phyloP scores from a whole-genome alignment of 2,113 vertebrate genomes.

The Piprites chloris region DNA sequence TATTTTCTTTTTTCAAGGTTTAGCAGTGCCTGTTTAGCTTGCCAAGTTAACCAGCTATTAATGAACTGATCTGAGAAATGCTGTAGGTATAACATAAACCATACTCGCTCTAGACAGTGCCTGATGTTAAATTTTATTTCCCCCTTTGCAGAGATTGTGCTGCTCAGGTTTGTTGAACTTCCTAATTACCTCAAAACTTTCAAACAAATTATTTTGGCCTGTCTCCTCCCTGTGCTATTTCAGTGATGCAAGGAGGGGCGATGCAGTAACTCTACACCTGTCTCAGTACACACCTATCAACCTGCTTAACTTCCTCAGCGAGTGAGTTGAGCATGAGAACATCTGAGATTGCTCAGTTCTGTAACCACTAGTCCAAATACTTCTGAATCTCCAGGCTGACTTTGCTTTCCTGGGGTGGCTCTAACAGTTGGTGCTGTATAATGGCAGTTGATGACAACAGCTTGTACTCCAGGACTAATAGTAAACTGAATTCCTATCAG shows the following conservation, averaged over 20 bases:
- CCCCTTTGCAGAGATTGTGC: neutral
- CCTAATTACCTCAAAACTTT: neutral
- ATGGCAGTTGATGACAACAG: slow-evolving; percentile 85
- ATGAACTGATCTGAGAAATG: neutral
- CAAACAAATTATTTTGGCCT: neutral
- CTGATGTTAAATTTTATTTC: neutral
- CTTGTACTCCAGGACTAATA: slow-evolving; percentile 74
- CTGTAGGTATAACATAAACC: neutral
- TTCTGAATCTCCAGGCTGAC: neutral
- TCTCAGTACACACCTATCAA: slow-evolving; percentile 77
- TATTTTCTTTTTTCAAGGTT: neutral
- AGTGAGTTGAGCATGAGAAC: slow-evolving; percentile 74
- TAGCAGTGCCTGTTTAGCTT: neutral
- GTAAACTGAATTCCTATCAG: slow-evolving; percentile 69
- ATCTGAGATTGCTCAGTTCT: slow-evolving; percentile 31
- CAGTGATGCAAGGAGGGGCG: slow-evolving; percentile 77
- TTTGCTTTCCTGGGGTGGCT: neutral
- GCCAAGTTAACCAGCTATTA: neutral
- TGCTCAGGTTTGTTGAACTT: slow-evolving; percentile 24
- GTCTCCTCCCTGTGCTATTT: slow-evolving; percentile 43
- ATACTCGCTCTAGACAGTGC: neutral
- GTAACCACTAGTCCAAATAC: neutral
- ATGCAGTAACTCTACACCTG: slow-evolving; percentile 89
- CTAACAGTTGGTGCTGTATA: neutral
- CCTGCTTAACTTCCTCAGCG: slow-evolving; percentile 82